These are phyloP conservation scores for Thelaira solivaga DNA, from an alignment of 2,888 invertebrate species.

Conservation along the genomic window DNA sequence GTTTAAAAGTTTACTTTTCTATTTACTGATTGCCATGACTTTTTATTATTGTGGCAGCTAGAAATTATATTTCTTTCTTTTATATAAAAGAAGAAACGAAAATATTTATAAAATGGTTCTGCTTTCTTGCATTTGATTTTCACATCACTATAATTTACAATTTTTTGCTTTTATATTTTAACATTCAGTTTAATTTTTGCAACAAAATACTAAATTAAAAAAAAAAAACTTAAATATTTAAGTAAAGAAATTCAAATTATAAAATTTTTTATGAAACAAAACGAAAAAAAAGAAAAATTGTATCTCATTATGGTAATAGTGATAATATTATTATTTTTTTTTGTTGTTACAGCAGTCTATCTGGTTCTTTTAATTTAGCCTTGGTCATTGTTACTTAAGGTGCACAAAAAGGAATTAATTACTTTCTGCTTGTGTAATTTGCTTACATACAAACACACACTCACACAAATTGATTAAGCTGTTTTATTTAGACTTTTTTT, in stretches of 20 bases:
- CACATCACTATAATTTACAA: slow-evolving; percentile 48
- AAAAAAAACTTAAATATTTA: slow-evolving; percentile 29
- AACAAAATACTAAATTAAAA: slow-evolving; percentile 27
- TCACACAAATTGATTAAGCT: too few species aligned
- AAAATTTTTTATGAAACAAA: background rate
- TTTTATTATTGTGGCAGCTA: slow-evolving; percentile 15
- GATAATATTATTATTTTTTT: background rate
- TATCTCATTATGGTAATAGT: background rate
- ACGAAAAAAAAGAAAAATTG: background rate
- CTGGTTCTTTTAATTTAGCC: too few species aligned
- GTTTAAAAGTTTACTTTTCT: background rate
- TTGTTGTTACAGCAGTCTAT: too few species aligned
- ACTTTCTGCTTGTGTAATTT: too few species aligned
- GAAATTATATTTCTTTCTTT: slow-evolving; percentile 2
- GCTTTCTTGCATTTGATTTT: slow-evolving; percentile 60
- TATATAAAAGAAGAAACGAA: background rate
- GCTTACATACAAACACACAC: too few species aligned
- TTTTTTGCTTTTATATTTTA: slow-evolving; percentile 9
- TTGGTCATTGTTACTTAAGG: too few species aligned
- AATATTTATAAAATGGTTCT: slow-evolving; percentile 48
- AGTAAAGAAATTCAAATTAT: slow-evolving; percentile 18
- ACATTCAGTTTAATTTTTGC: slow-evolving; percentile 11
- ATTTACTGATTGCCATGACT: slow-evolving; percentile 11
- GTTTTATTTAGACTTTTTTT: too few species aligned
- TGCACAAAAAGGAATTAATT: too few species aligned